Evolutionary conservation across 2,888 invertebrate genomes (phyloP), one percentile per base, ranked within the genome.

Genomic region (Uropetala carovei): DNA sequence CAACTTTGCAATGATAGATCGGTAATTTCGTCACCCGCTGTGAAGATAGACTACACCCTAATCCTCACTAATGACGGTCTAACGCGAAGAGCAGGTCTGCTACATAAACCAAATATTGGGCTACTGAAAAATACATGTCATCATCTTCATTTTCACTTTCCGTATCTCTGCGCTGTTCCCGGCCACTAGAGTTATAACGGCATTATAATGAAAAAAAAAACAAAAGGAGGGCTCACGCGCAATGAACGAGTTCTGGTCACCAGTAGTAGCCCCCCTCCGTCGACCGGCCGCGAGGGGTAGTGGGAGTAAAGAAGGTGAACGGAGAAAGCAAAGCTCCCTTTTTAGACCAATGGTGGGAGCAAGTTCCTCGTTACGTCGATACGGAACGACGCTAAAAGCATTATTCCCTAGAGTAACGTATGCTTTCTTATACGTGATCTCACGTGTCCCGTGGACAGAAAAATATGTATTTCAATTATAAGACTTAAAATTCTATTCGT

Each of bases 251-350:
- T 75, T 68, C 68, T 18, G 68, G 68, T n/a, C 68, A 75, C 22
- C 27, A 43, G 43, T 43, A 43, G 43, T 43, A 43, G 43, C 43
- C 5, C 43, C 5, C 43, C n/a, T n/a, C 43, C 43, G 27, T 13
- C 27, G 9, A 75, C 22, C 75, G 75, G 43, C 43, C 43, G 43
- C 43, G 43, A 43, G 43, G 43, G 43, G 43, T 27, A 75, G 75
- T 22, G 75, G 75, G 75, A 22, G 22, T 22, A 1, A 18, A 68
- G 68, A 18, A 18, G 68, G 13, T 75, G 75, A 75, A 22, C 22
- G 75, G 75, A 27, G 75, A 75, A 75, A 75, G 75, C 75, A 75
- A 75, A 75, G 75, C 75, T 64, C 64, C 64, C 75, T 22, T n/a
- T 22, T 75, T 27, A 75, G 27, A 75, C 22, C n/a, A 22, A 68